phyloP scores from a whole-genome alignment of 1,140 invertebrate species.

The Drosophila kanapiae region DNA sequence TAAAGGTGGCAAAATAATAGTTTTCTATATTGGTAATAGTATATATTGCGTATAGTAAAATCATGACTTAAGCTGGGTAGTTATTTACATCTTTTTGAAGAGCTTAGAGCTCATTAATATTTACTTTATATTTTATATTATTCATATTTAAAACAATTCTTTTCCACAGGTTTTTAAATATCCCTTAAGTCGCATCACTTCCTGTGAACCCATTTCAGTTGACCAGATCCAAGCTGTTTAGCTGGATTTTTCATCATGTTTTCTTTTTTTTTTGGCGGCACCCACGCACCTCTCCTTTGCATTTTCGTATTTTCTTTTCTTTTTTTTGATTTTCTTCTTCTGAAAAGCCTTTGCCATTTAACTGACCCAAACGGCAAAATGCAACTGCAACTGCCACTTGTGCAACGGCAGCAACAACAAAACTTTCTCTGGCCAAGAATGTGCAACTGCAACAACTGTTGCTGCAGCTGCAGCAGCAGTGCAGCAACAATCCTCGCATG shows the following conservation, averaged over 20 bases:
- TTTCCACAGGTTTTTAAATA: too few relatives aligned
- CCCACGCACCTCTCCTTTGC: conserved; percentile 26
- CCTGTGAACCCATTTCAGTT: background rate
- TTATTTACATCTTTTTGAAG: too few relatives aligned
- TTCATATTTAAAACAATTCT: too few relatives aligned
- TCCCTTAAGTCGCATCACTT: background rate
- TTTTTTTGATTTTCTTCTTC: background rate
- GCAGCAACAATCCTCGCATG: conserved; percentile 48
- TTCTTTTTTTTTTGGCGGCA: conserved; percentile 4
- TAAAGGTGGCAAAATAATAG: too few relatives aligned
- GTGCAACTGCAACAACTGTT: conserved; percentile 71
- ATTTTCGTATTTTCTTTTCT: background rate
- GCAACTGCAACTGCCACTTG: conserved; percentile 61
- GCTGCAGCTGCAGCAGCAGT: conserved; percentile 27
- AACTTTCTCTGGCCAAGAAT: conserved; percentile 82
- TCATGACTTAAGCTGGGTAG: too few relatives aligned
- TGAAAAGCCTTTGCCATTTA: conserved; percentile 66
- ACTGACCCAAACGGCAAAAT: conserved; percentile 60
- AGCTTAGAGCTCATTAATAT: too few relatives aligned
- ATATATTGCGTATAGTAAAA: too few relatives aligned
- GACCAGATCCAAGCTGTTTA: conserved; percentile 6
- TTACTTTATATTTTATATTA: too few relatives aligned
- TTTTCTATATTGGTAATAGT: too few relatives aligned
- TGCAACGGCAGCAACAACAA: conserved; percentile 62
- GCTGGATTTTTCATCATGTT: conserved; percentile 20